Evolutionary conservation across 2,888 invertebrate species (phyloP).

Genomic region (Zygothrica quintamaculata): DNA sequence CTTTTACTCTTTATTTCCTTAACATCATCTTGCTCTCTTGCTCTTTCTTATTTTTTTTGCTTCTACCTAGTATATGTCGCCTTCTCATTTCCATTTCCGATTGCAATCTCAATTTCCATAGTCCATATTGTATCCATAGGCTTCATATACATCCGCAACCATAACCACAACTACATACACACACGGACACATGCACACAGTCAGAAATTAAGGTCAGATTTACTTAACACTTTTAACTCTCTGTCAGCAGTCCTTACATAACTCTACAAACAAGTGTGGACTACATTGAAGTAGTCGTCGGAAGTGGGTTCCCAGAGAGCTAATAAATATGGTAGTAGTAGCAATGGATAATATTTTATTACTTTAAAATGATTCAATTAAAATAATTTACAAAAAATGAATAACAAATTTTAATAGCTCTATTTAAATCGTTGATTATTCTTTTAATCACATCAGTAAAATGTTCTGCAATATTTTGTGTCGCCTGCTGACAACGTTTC

Average conservation of each 20-base stretch:
- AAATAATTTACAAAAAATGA: no score
- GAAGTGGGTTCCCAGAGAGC: no score
- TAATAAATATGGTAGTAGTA: no score
- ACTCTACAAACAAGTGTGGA: slow-evolving; percentile 35
- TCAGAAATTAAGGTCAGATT: slow-evolving; percentile 73
- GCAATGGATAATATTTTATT: background rate
- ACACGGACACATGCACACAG: slow-evolving; percentile 58
- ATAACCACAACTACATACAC: slow-evolving; percentile 10
- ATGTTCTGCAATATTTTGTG: no score
- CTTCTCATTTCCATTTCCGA: background rate
- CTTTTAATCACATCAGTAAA: no score
- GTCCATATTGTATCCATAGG: slow-evolving; percentile 46
- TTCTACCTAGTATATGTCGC: no score
- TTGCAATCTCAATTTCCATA: slow-evolving; percentile 32
- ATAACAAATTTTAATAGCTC: no score
- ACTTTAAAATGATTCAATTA: no score
- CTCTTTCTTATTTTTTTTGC: slow-evolving; percentile 1
- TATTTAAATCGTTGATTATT: no score
- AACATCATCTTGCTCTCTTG: background rate
- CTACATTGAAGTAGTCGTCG: no score
- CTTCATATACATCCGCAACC: background rate
- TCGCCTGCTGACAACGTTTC: no score
- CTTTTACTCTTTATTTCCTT: slow-evolving; percentile 26
- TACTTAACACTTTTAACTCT: slow-evolving; percentile 30
- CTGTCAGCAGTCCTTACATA: slow-evolving; percentile 43